Conservation (phyloP, 2,888 invertebrate species). For the Harpalus rubripes region DNA sequence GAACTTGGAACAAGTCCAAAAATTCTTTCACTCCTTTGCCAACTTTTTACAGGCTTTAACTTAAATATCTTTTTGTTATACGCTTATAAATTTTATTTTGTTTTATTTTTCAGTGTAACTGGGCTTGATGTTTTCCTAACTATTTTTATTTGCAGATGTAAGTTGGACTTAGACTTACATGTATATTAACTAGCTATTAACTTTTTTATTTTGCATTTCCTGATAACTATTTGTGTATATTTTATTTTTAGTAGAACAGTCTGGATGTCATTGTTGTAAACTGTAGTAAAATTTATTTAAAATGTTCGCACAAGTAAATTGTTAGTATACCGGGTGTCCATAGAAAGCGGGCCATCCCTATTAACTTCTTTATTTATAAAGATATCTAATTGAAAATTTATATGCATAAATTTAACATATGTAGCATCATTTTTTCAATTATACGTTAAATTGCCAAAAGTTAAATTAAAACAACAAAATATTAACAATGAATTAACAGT, state of each 20-base stretch:
- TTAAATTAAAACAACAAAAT: too few species aligned
- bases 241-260: slow-evolving; percentile 68
- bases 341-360: too few species aligned
- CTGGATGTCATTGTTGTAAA: slow-evolving; percentile 44
- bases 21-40: slow-evolving; percentile 51
- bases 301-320: neutral
- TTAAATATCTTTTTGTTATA: slow-evolving; percentile 36
- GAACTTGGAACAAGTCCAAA: slow-evolving; percentile 26
- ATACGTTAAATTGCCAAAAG: too few species aligned
- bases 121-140: slow-evolving; percentile 27
- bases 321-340: too few species aligned
- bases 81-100: slow-evolving; percentile 38
- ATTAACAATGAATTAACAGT: too few species aligned
- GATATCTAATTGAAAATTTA: too few species aligned
- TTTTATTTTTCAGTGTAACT: slow-evolving; percentile 27
- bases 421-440: too few species aligned
- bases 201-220: slow-evolving; percentile 74
- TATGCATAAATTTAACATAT: too few species aligned
- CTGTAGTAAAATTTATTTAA: slow-evolving; percentile 45
- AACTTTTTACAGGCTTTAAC: slow-evolving; percentile 56
- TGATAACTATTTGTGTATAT: slow-evolving; percentile 71
- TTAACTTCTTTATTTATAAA: too few species aligned
- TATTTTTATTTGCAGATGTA: slow-evolving; percentile 40
- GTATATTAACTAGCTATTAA: slow-evolving; percentile 51
- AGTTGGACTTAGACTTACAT: slow-evolving; percentile 17